phyloP scores from a whole-genome alignment of 2,113 vertebrate genomes.

The Clarias batrachus region DNA sequence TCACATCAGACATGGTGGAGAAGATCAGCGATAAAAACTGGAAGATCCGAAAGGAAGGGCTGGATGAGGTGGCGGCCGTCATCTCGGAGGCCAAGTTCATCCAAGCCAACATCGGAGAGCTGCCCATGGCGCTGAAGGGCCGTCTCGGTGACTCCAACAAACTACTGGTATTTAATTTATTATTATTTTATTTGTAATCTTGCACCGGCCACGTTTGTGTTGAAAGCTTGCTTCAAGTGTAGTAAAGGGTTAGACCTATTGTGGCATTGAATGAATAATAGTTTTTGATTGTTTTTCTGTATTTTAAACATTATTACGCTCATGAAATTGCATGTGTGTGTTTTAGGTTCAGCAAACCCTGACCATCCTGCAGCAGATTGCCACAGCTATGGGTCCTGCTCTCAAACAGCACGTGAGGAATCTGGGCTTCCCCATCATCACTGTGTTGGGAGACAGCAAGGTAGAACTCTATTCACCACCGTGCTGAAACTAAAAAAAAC shows the following conservation, averaged over 20 bases:
- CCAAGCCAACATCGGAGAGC: conserved; percentile 88
- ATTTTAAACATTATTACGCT: background rate
- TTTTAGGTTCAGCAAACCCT: conserved; percentile 91
- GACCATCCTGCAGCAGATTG: conserved; percentile 88
- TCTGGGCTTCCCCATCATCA: conserved; percentile 87
- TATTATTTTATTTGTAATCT: background rate
- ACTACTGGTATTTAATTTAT: conserved; percentile 80
- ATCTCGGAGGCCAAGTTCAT: conserved; percentile 97
- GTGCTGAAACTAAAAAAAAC: background rate
- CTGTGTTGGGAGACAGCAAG: conserved; percentile 96
- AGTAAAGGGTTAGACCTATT: background rate
- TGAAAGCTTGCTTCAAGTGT: background rate
- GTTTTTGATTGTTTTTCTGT: too few species aligned
- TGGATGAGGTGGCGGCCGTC: conserved; percentile 87
- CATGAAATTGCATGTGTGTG: background rate
- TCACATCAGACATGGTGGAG: conserved; percentile 85
- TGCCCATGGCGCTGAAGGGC: conserved; percentile 85
- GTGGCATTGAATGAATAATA: background rate
- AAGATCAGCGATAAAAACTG: conserved; percentile 97
- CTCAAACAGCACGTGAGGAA: conserved; percentile 90
- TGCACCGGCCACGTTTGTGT: background rate
- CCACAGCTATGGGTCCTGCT: conserved; percentile 88
- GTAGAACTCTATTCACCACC: conserved; percentile 62
- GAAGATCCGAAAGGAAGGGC: conserved; percentile 96
- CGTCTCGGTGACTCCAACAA: conserved; percentile 96